phyloP scores from a whole-genome alignment of 2,888 invertebrate genomes.

The Drosophila paranaensis region DNA sequence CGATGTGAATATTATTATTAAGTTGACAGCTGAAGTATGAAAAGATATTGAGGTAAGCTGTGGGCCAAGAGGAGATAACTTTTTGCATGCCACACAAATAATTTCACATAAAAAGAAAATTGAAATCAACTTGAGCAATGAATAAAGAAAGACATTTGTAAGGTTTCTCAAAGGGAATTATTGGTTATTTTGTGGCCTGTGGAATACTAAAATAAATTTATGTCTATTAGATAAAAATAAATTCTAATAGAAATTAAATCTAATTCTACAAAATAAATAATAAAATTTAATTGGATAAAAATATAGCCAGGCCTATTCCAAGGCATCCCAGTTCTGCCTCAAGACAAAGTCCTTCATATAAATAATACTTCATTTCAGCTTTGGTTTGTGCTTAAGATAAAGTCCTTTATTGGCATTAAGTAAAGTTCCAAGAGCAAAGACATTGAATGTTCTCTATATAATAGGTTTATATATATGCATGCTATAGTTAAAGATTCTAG shows the following conservation, averaged over 20 bases:
- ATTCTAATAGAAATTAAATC: too few species aligned
- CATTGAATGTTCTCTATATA: constrained; percentile 21
- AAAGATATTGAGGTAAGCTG: not conserved
- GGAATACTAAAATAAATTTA: too few species aligned
- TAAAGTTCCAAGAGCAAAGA: constrained; percentile 47
- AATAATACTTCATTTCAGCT: not conserved
- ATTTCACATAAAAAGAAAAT: too few species aligned
- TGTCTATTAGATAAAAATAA: too few species aligned
- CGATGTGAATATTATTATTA: constrained; percentile 2
- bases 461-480: constrained; percentile 1
- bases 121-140: too few species aligned
- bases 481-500: constrained; percentile 50
- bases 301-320: not conserved
- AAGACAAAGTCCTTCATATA: not conserved
- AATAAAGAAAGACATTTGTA: too few species aligned
- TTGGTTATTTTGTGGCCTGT: too few species aligned
- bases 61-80: too few species aligned
- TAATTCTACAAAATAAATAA: too few species aligned
- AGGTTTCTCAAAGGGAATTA: too few species aligned
- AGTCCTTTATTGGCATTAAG: constrained; percentile 72
- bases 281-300: not conserved
- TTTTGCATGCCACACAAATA: too few species aligned
- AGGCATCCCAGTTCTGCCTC: not conserved
- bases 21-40: not conserved
- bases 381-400: constrained; percentile 56